These are phyloP conservation scores for Ypsolopha sequella DNA, from an alignment of 2,888 invertebrate genomes.

Conservation along the genomic window DNA sequence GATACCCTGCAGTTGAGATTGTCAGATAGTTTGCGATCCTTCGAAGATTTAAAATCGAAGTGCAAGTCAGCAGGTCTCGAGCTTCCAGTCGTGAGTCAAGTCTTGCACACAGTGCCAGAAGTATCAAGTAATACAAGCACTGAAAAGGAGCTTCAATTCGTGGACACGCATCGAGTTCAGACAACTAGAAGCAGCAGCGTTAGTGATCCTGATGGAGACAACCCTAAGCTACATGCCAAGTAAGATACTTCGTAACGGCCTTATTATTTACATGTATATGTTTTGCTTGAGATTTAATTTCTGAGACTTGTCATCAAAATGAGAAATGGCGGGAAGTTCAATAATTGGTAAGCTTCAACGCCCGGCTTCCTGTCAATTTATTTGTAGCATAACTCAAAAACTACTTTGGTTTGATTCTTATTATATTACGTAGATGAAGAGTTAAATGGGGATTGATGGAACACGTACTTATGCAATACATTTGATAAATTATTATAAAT, in stretches of 20 bases:
- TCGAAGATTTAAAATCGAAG: conserved; percentile 67
- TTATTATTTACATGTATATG: neutral
- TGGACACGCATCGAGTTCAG: conserved; percentile 45
- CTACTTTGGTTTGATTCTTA: too few species aligned
- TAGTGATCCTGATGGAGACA: conserved; percentile 51
- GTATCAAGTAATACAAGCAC: conserved; percentile 32
- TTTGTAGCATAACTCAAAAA: too few species aligned
- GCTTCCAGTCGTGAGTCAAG: conserved; percentile 24
- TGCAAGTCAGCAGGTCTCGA: conserved; percentile 33
- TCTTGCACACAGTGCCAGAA: conserved; percentile 35
- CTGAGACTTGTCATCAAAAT: neutral
- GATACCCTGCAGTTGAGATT: conserved; percentile 86
- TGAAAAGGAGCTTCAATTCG: conserved; percentile 40
- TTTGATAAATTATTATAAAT: too few species aligned
- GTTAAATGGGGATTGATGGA: too few species aligned
- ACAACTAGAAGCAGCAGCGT: conserved; percentile 53
- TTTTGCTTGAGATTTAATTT: neutral
- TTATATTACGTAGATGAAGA: too few species aligned
- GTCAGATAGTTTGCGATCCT: conserved; percentile 83
- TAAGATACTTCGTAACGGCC: conserved; percentile 21
- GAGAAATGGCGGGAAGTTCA: too few species aligned
- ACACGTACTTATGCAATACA: too few species aligned
- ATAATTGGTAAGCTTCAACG: too few species aligned
- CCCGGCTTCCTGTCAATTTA: too few species aligned
- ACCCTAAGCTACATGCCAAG: conserved; percentile 59